phyloP scores from a whole-genome alignment of 1,140 invertebrate species.

The Ips nitidus region DNA sequence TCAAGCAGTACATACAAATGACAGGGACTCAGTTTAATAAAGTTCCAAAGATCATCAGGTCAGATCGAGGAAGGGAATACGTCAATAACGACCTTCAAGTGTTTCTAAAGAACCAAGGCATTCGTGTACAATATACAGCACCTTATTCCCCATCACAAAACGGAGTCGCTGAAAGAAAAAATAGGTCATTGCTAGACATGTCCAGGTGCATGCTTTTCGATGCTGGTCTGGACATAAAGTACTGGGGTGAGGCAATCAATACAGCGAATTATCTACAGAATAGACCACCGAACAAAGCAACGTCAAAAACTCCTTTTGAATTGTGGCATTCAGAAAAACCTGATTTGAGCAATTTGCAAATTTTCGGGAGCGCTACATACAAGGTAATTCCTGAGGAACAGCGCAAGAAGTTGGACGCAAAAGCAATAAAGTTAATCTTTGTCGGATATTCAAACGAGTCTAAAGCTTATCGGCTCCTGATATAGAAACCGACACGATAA shows the following conservation, averaged over 20 bases:
- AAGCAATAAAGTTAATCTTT: slow-evolving; percentile 12
- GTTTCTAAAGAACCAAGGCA: slow-evolving; percentile 17
- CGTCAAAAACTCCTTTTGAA: slow-evolving; percentile 27
- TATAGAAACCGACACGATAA: slow-evolving; percentile 7
- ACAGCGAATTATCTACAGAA: slow-evolving; percentile 29
- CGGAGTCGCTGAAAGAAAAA: slow-evolving; percentile 26
- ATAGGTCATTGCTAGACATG: slow-evolving; percentile 23
- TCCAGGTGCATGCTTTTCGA: slow-evolving; percentile 21
- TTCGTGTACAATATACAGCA: slow-evolving; percentile 6
- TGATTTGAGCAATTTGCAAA: slow-evolving; percentile 29
- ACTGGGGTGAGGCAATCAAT: slow-evolving; percentile 18
- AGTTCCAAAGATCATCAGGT: slow-evolving; percentile 12
- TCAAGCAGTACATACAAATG: slow-evolving; percentile 12
- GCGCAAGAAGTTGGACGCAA: slow-evolving; percentile 13
- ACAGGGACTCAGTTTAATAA: slow-evolving; percentile 7
- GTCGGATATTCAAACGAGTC: slow-evolving; percentile 14
- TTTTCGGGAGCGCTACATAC: slow-evolving; percentile 7
- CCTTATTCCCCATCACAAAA: slow-evolving; percentile 22
- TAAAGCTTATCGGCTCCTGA: slow-evolving; percentile 16
- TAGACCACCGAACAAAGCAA: slow-evolving; percentile 14
- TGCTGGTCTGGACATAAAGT: slow-evolving; percentile 11
- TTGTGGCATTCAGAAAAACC: slow-evolving; percentile 28
- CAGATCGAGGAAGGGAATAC: slow-evolving; percentile 18
- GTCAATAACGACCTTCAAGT: neutral
- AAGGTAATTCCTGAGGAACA: slow-evolving; percentile 7